Evolutionary conservation across 2,888 invertebrate species (phyloP).

Genomic region (Pristionchus arcanus): DNA sequence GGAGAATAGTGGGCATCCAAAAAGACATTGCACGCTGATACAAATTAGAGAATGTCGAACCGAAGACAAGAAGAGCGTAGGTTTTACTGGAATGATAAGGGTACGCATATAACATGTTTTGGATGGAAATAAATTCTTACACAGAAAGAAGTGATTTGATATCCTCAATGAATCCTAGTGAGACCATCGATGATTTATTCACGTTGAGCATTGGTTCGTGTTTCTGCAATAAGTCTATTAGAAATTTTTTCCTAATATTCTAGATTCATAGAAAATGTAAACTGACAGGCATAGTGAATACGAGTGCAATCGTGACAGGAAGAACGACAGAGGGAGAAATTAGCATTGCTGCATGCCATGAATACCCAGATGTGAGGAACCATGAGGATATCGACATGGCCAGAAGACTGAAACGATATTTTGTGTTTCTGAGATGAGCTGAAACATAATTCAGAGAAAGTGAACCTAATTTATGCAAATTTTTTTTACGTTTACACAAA

Average conservation of each 20-base stretch:
- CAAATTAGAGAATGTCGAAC: slow-evolving; percentile 5
- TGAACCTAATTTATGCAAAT: too few species aligned
- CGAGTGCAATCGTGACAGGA: slow-evolving; percentile 14
- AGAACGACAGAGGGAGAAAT: slow-evolving; percentile 12
- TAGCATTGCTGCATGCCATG: slow-evolving; percentile 43
- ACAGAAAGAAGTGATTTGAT: slow-evolving; percentile 16
- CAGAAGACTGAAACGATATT: background rate
- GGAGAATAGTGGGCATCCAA: slow-evolving; percentile 54
- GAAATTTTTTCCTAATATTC: background rate
- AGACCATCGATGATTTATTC: background rate
- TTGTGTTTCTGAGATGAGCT: too few species aligned
- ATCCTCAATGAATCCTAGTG: slow-evolving; percentile 30
- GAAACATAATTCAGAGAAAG: too few species aligned
- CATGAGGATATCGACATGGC: slow-evolving; percentile 48
- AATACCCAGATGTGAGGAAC: slow-evolving; percentile 40
- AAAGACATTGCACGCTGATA: slow-evolving; percentile 52
- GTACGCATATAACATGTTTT: background rate
- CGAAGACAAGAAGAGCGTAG: slow-evolving; percentile 26
- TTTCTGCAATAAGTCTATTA: background rate
- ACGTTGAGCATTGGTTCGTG: slow-evolving; percentile 30
- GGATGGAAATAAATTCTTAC: background rate
- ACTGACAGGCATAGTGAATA: slow-evolving; percentile 30
- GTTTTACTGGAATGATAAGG: slow-evolving; percentile 21
- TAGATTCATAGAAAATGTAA: background rate
- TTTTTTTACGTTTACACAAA: too few species aligned